Conservation (phyloP, 2,888 invertebrate genomes). For the Pegoplata infirma region DNA sequence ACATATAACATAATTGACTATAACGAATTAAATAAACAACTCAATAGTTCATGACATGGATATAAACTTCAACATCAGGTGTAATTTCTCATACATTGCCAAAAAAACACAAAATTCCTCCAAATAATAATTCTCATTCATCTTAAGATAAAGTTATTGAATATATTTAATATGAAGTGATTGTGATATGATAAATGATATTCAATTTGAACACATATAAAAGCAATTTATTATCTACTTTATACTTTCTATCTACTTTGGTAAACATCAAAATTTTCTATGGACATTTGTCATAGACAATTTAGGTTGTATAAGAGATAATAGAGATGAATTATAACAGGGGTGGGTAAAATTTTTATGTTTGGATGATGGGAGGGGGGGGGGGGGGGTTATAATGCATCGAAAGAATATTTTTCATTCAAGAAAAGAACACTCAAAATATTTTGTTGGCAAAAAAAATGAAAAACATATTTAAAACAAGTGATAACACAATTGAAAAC, state of each 20-base stretch:
- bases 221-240: conserved; percentile 47
- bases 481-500: too few relatives aligned
- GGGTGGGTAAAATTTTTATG: too few relatives aligned
- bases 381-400: too few relatives aligned
- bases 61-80: conserved; percentile 18
- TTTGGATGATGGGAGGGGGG: too few relatives aligned
- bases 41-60: background rate
- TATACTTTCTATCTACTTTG: conserved; percentile 10
- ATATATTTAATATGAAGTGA: background rate
- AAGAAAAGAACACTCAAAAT: too few relatives aligned
- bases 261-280: conserved; percentile 32
- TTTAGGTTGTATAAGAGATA: conserved; percentile 15
- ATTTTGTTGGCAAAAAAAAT: too few relatives aligned
- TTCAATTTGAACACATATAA: conserved; percentile 18
- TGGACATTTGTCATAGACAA: conserved; percentile 46
- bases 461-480: too few relatives aligned
- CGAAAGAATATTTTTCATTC: too few relatives aligned
- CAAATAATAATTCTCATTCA: background rate
- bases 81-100: background rate
- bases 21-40: background rate
- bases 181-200: conserved; percentile 38
- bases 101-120: background rate
- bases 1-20: background rate
- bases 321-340: too few relatives aligned
- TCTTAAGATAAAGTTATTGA: background rate